Evolutionary conservation across 2,888 invertebrate genomes (phyloP), one percentile per base, ranked within the genome.

Genomic region (Diaphora mendica): DNA sequence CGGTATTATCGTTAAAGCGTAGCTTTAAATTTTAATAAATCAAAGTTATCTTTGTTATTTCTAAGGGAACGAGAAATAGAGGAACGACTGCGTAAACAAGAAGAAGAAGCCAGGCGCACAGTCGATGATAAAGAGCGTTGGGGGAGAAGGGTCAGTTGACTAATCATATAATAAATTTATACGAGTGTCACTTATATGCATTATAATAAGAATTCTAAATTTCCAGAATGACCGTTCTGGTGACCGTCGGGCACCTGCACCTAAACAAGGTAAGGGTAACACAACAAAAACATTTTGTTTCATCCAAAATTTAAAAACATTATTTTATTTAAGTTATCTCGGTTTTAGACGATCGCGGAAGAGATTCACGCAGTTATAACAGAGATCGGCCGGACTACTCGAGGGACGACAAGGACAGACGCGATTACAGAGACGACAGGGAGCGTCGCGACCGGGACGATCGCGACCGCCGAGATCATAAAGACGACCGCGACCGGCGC

Each of bases 51-150:
- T 51, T 23, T 23, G 7, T 23, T 44, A 64, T 51, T 35, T 62
- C 74, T 3, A 20, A 96, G 96, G 85, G 99, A 99, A 88, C 96
- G 98, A 72, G 98, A 99, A 95, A 99, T 99, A 80, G 99, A 99
- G 90, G 98, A 98, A 89, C 97, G 98, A 82, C 94, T 99, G 70
- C 97, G 97, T 48, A 97, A 97, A 86, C 96, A 96, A 82, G 94
- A 94, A 77, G 96, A 96, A 73, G 95, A 95, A 82, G 88, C 94
- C 2, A 89, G 95, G 64, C 92, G 93, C 70, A 91, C 82, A 3
- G 82, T 83, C 23, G 95, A 95, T 2, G 95, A 95, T 3, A 95
- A 95, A 73, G 95, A 95, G 65, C 93, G 94, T 77, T 95, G 95
- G 95, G 93, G 92, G 66, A 90, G 94, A 66, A 90, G 90, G 90